phyloP scores from a whole-genome alignment of 2,888 invertebrate species.

The Eustalomyia histrio region DNA sequence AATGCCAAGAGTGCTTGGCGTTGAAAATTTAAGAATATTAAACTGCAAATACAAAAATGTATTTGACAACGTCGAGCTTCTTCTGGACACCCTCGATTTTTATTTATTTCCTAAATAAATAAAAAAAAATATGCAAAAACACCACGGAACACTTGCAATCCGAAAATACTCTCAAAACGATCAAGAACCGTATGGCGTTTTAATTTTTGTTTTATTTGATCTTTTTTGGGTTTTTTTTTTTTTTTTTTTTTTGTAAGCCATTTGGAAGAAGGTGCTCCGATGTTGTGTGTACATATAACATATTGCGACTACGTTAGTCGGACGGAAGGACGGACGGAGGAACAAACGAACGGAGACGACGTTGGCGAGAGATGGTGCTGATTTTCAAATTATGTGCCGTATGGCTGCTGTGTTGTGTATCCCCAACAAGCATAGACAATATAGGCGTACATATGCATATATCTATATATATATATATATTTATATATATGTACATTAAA shows the following conservation, averaged over 20 bases:
- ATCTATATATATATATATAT: neutral
- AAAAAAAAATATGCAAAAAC: constrained; percentile 8
- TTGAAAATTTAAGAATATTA: neutral
- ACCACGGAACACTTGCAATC: constrained; percentile 19
- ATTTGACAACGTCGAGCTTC: constrained; percentile 20
- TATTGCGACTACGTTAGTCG: neutral
- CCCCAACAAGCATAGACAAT: constrained; percentile 59
- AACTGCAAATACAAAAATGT: neutral
- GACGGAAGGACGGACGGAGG: neutral
- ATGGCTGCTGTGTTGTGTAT: constrained; percentile 37
- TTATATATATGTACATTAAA: neutral
- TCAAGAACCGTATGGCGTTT: constrained; percentile 2
- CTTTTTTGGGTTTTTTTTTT: constrained; percentile 39
- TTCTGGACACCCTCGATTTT: constrained; percentile 60
- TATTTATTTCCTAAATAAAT: constrained; percentile 36
- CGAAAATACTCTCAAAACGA: constrained; percentile 15
- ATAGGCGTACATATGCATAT: constrained; percentile 49
- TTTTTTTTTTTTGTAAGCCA: constrained; percentile 42
- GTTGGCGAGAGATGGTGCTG: constrained; percentile 38
- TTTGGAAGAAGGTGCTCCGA: constrained; percentile 58
- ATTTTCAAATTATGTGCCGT: constrained; percentile 32
- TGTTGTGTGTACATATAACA: constrained; percentile 25
- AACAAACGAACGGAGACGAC: neutral
- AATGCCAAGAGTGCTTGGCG: constrained; percentile 6
- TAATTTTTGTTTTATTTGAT: constrained; percentile 24